phyloP scores from a whole-genome alignment of 2,888 invertebrate species.

The Ditula angustiorana region DNA sequence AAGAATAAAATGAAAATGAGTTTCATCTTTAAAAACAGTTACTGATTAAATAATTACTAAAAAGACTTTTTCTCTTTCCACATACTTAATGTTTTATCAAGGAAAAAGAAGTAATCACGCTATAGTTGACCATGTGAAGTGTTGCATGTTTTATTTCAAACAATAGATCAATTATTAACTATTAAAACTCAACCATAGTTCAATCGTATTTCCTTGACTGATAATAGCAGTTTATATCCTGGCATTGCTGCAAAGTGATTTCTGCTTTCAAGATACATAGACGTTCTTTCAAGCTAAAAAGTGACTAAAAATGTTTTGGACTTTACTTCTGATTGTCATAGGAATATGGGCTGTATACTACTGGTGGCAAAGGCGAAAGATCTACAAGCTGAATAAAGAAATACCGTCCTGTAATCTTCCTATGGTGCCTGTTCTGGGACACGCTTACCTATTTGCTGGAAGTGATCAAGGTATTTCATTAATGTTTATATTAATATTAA shows the following conservation, averaged over 20 bases:
- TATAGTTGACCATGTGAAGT: too few relatives aligned
- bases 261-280: neutral
- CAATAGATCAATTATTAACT: too few relatives aligned
- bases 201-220: neutral
- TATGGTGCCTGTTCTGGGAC: neutral
- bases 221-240: neutral
- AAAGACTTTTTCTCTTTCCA: too few relatives aligned
- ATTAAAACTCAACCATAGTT: too few relatives aligned
- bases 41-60: too few relatives aligned
- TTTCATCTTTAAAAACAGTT: too few relatives aligned
- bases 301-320: neutral
- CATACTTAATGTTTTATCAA: too few relatives aligned
- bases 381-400: neutral
- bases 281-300: neutral
- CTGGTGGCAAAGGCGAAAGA: neutral
- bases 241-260: neutral
- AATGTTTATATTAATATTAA: too few relatives aligned
- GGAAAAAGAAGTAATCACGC: too few relatives aligned
- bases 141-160: too few relatives aligned
- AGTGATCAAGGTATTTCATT: neutral
- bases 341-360: neutral
- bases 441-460: neutral
- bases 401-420: neutral
- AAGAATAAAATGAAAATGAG: too few relatives aligned
- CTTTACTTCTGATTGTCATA: neutral